Base-by-base conservation (phyloP, 2,888 invertebrate genomes). In the Schizaphis graminum region DNA sequence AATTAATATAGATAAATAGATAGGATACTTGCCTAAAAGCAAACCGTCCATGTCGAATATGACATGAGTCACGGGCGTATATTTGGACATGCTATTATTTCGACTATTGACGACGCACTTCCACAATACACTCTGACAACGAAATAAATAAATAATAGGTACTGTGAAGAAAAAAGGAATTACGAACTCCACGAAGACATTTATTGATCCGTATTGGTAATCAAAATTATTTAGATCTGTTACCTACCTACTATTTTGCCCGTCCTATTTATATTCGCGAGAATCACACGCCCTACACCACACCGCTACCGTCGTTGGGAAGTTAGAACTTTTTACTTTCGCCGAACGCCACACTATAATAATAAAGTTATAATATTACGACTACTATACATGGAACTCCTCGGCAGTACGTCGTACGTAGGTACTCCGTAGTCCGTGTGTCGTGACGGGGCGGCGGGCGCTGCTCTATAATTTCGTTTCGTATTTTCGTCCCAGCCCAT, bases 21-120 rank as follows among this genome's bases (percentile, higher is more conserved):
- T 56, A 11, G 35, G 5, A 24, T 89, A 95, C 96, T 96, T 96
- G 97, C 97, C 97, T 95, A 97, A 95, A 91, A 97, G 95, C 41
- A 97, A 96, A 13, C 97, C 97, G 95, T 97, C 97, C 96, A 97
- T 96, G 95, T 97, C 97, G 95, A 97, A 98, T 95, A 98, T 97
- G 95, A 98, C 97, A 96, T 98, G 98, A 24, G 97, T 97, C 24
- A 98, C 97, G 95, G 96, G 97, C 95, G 96, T 96, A 94, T 96
- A 97, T 44, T 93, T 91, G 44, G 95, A 90, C 95, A 95, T 95
- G 87, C 41, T 94, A 21, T 77, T 35, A 35, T 35, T 77, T 77
- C 8, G 77, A 77, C 35, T 77, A 35, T 47, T 47, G n/a, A 28
- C 86, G 86, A 47, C 47, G 47, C n/a, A 86, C 47, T 47, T 35